phyloP scores from a whole-genome alignment of 1,140 invertebrate species.

The Drosophila navojoa region DNA sequence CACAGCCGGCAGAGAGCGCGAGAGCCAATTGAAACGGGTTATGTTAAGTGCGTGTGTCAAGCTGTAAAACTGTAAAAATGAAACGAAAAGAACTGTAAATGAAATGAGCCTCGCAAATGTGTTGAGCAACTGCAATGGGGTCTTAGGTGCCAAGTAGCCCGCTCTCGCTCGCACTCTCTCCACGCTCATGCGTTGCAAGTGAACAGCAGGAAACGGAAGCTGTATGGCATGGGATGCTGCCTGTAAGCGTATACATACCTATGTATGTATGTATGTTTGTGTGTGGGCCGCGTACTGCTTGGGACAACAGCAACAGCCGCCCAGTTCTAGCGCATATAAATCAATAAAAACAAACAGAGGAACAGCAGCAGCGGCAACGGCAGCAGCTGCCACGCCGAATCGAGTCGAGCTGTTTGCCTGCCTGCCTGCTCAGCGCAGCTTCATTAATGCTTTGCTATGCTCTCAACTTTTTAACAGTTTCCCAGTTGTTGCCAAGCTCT shows the following conservation, averaged over 20 bases:
- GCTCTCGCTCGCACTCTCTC: conserved; percentile 15
- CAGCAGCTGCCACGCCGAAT: conserved; percentile 34
- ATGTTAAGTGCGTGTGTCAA: conserved; percentile 40
- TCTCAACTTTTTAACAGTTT: conserved; percentile 31
- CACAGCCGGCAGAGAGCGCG: conserved; percentile 35
- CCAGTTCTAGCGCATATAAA: conserved; percentile 72
- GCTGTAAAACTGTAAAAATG: conserved; percentile 29
- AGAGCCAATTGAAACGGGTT: conserved; percentile 60
- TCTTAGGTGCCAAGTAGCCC: neutral
- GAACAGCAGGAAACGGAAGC: conserved; percentile 72
- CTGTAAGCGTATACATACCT: conserved; percentile 4
- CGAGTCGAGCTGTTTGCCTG: conserved; percentile 33
- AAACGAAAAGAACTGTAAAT: conserved; percentile 41
- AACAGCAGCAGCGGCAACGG: neutral
- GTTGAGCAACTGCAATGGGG: conserved; percentile 64
- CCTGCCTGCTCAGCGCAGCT: conserved; percentile 45
- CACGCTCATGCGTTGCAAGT: conserved; percentile 44
- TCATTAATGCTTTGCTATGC: conserved; percentile 53
- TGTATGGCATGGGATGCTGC: conserved; percentile 42
- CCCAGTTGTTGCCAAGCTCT: conserved; percentile 20
- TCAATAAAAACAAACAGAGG: conserved; percentile 69
- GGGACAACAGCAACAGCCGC: conserved; percentile 72
- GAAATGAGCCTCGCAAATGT: conserved; percentile 68
- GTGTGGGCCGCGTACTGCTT: conserved; percentile 39
- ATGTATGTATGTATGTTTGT: conserved; percentile 25